Base-by-base conservation (phyloP, 1,140 invertebrate species). In the Bombus fervidus region DNA sequence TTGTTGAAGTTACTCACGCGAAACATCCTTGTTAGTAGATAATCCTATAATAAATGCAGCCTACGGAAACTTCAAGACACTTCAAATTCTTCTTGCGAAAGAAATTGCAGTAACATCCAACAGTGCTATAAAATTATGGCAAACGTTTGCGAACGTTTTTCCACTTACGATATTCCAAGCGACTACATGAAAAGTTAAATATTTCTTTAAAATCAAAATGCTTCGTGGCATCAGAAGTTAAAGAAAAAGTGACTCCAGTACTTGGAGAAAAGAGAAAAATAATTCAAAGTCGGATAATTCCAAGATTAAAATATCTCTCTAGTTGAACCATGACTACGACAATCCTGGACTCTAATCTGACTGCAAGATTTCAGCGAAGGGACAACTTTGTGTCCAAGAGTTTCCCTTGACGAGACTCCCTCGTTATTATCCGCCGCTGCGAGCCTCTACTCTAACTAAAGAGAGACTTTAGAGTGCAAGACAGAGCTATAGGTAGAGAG, bases 401-500 rank as follows among this genome's bases (percentile, higher is more conserved):
- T 53, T 82, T 86, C 72, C 83, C 83, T 73, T 37, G 59, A 22
- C 43, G 72, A 76, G 13, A 31, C 64, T 75, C 85, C 74, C 68
- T 64, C 81, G 41, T 79, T 78, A 77, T 86, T 74, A 83, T 76
- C 37, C 22, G 25, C 28, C 28, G 78, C 59, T 69, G 53, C 80
- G 12, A 76, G 31, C 37, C 37, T 34, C 31, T 57, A 10, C 77
- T 85, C 59, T 62, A n/a, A 62, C 59, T 81, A 62, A 43, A 66
- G 76, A 81, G 62, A 57, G 64, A 87, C 81, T 86, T 72, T 37
- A 39, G 53, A 73, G 64, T 53, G 43, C 66, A 47, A 86, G 85
- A 69, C 57, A 87, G 88, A 79, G 89, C 64, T 87, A 53, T 53
- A 71, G 81, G 87, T 84, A 66, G 64, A 62, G 10, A n/a, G 59